A percentile compares a stretch with the other conserved stretches of the same genome.
Evolutionary conservation across 1,140 invertebrate genomes (phyloP).

Genomic region (Zaprionus ghesquierei): DNA sequence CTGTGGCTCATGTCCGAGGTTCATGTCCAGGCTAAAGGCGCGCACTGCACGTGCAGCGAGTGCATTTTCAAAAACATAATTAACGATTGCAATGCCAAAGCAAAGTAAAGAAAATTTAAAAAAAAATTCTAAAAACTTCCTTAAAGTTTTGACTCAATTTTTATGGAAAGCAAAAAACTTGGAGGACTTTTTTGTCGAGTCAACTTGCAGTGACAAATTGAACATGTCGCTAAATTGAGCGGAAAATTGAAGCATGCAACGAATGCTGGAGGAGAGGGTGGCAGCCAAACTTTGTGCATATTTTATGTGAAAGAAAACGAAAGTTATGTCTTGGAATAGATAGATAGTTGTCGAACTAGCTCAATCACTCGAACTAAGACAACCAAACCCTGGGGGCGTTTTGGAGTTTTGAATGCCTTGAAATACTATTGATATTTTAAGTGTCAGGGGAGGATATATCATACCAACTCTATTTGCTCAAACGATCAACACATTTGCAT

Average conservation of each 20-base stretch:
- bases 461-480: background rate
- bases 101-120: background rate
- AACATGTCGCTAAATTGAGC: no score
- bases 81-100: background rate
- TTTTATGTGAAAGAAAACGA: background rate
- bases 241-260: no score
- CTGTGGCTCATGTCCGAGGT: slow-evolving; percentile 24
- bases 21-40: slow-evolving; percentile 64
- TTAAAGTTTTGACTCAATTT: no score
- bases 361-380: background rate
- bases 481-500: slow-evolving; percentile 1
- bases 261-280: no score
- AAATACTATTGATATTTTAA: background rate
- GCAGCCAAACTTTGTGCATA: background rate
- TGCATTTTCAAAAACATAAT: slow-evolving; percentile 60
- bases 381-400: background rate
- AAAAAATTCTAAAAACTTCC: background rate
- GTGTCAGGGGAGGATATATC: no score
- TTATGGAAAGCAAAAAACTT: no score
- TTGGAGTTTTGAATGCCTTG: background rate
- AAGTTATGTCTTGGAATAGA: background rate
- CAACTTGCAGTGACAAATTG: no score
- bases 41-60: slow-evolving; percentile 26
- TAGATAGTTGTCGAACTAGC: background rate
- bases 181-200: no score